Base-by-base conservation (phyloP, 2,113 vertebrate genomes). In the Pterocles burchelli region DNA sequence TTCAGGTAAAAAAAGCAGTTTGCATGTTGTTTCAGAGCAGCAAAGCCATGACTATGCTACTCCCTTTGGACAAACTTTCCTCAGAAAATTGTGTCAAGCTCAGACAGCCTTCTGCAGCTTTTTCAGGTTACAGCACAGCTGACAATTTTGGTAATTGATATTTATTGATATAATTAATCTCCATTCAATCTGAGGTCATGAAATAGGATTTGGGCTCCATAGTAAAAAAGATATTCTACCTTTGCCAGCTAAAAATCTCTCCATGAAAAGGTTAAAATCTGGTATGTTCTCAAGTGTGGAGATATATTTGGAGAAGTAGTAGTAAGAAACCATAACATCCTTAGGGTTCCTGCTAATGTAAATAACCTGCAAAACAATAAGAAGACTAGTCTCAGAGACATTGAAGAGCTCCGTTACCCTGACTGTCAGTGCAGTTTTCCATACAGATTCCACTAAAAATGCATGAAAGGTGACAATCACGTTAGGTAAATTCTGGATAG, bases 311-410 rank as follows among this genome's bases (percentile, higher is more conserved):
- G 88, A 94, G 95, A 98, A 98, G 97, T 98, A 96, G 57, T 96
- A 98, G 74, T 93, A 98, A 9, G 98, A 98, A 48, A 97, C 95
- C 17, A 93, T 29, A 34, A 96, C 95, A 93, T 98, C 98, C 87
- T 98, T 98, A 72, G 97, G 98, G 84, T 98, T 98, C 89, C 98
- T 97, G 91, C 94, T 82, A 68, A 98, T 89, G 71, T 98, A 98
- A 58, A 98, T 96, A 17, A 98, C 26, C 98, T 98, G 91, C n/a
- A 92, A 62, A 57, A 55, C 18, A 61, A 16, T 15, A 36, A 29
- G 34, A 73, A 5, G 9, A 15, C 11, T 19, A 11, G 11, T 57
- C 28, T 89, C 17, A 77, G 68, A 20, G 15, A 17, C 45, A 51
- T 9, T 34, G 24, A 31, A 51, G 14, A 25, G 33, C 15, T 61